Evolutionary conservation across 92 coral and sea anemone genomes (phyloP), one percentile per base, ranked within the genome.

Genomic region (Palythoa caribaeorum): DNA sequence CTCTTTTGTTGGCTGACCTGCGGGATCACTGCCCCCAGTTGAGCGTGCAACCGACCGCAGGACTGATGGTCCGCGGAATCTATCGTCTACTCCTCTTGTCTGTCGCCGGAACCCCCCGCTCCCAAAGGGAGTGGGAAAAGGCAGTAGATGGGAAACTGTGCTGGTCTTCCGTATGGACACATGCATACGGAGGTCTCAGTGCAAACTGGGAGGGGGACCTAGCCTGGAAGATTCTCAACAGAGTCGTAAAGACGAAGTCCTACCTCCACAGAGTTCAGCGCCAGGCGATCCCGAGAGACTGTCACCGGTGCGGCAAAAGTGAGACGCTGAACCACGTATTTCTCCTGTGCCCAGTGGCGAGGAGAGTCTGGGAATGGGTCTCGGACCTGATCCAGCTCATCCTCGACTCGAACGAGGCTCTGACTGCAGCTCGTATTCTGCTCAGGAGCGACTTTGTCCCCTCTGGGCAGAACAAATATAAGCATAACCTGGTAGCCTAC

Each of bases 201-300:
- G 7, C 50, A 3, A 44, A 44, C 50, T 44, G 50, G 50, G 50
- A 44, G 50, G 50, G 50, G 4, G 50, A 70, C 44, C 9, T 70
- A 54, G 77, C 77, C 53, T 73, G 77, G 77, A 73, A 73, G 54
- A 73, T 73, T 2, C 77, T 73, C 1, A 55, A 73, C 35, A 12
- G 77, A 12, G 37, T 73, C 55, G 77, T 73, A 13, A 73, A 73
- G 53, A 73, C 77, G 20, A 40, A 73, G 44, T 28, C 44, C 3
- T 28, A 28, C 74, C 74, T 70, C 74, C 39, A 3, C 8, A 20
- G 15, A 10, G 74, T 70, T 5, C 74, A 70, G 12, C 44, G 16
- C 60, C 60, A 4, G 14, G 60, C 60, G 16, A 9, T 54, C 60
- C 60, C 16, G 6, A 54, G 2, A 2, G 16, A 6, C 74, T 70